Conservation (phyloP, 1,140 invertebrate genomes). For the Pogonus chalceus region DNA sequence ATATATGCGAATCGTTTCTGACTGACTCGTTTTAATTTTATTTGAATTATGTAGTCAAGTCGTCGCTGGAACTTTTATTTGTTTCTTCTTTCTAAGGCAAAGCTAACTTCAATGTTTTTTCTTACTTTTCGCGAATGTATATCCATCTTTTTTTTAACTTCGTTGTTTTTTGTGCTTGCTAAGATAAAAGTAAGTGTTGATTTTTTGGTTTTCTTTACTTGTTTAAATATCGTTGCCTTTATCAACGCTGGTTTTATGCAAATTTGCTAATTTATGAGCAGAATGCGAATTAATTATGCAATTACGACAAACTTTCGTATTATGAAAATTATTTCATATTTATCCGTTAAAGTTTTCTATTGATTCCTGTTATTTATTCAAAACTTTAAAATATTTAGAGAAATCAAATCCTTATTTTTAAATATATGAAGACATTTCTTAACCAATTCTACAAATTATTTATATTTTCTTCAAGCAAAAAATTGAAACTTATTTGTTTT, state of each 20-base stretch:
- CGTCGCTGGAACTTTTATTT: neutral
- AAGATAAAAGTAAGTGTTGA: neutral
- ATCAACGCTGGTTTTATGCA: neutral
- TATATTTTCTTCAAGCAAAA: too few species aligned
- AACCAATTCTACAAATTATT: too few species aligned
- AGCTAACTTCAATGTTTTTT: neutral
- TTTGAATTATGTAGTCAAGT: slow-evolving; percentile 4
- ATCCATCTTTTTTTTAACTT: neutral
- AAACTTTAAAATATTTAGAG: too few species aligned
- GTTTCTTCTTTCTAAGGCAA: neutral
- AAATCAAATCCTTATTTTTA: too few species aligned
- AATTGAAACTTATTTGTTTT: too few species aligned
- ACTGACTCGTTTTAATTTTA: neutral
- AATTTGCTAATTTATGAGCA: neutral
- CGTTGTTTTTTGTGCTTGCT: neutral
- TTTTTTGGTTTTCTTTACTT: neutral
- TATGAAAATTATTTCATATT: too few species aligned
- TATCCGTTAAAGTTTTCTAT: too few species aligned
- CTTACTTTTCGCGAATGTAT: neutral
- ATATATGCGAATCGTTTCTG: neutral
- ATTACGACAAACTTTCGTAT: too few species aligned
- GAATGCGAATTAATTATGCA: too few species aligned
- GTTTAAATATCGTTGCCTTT: neutral
- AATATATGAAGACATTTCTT: too few species aligned
- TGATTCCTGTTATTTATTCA: too few species aligned